Conservation (phyloP, 1,140 invertebrate species). For the Caerostris extrusa region DNA sequence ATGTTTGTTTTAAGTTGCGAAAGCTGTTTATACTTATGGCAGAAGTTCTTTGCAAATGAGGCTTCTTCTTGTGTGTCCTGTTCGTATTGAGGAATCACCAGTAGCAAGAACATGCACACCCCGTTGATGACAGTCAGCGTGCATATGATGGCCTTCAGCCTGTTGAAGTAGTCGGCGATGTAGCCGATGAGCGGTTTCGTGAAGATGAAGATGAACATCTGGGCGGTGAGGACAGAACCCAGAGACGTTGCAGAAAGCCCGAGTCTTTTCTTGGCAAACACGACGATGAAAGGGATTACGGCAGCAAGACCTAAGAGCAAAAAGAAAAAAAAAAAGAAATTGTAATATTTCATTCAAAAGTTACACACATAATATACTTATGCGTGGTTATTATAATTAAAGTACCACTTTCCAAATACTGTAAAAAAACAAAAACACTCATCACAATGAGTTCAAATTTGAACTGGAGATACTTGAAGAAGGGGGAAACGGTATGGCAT, state of each 20-base stretch:
- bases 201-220: slow-evolving; percentile 80
- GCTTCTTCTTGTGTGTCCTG: background rate
- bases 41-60: background rate
- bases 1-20: background rate
- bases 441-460: too few species aligned
- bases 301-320: slow-evolving; percentile 78
- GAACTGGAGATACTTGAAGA: too few species aligned
- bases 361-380: too few species aligned
- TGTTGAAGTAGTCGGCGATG: slow-evolving; percentile 80
- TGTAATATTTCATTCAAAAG: too few species aligned
- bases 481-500: too few species aligned
- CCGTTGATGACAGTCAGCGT: slow-evolving; percentile 52
- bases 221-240: slow-evolving; percentile 80
- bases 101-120: background rate
- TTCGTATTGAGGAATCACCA: background rate
- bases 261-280: slow-evolving; percentile 80
- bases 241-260: slow-evolving; percentile 79
- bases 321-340: background rate
- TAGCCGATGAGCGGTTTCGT: slow-evolving; percentile 80
- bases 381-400: too few species aligned
- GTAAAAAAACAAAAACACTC: too few species aligned
- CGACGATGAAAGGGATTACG: slow-evolving; percentile 80
- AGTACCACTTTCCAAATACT: too few species aligned
- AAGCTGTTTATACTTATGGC: background rate
- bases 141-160: slow-evolving; percentile 79